A percentile compares a stretch with the other conserved stretches of the same genome.
Evolutionary conservation across 2,797 vertebrate species (phyloP).

Genomic region (Urosaurus nigricauda): DNA sequence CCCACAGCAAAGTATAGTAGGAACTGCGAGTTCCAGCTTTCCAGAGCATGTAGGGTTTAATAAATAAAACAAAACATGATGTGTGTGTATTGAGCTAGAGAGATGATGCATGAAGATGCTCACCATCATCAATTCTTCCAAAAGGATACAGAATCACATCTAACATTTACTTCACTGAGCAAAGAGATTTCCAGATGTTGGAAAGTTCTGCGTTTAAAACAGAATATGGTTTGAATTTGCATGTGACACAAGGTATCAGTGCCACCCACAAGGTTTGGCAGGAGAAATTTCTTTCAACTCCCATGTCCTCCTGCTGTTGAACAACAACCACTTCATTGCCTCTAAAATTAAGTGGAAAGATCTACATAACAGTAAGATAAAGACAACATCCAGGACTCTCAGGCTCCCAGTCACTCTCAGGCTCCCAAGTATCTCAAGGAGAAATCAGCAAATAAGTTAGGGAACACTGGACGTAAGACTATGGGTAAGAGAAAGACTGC

Average conservation of each 20-base stretch:
- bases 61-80: neutral
- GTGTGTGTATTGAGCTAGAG: neutral
- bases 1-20: neutral
- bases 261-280: neutral
- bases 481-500: neutral
- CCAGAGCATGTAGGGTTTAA: neutral
- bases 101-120: neutral
- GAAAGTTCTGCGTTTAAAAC: conserved; percentile 2
- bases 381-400: neutral
- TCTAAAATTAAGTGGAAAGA: conserved; percentile 13
- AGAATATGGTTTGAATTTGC: conserved; percentile 10
- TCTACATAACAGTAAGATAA: neutral
- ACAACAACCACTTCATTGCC: neutral
- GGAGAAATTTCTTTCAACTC: conserved; percentile 17
- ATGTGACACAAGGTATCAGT: neutral
- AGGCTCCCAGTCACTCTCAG: neutral
- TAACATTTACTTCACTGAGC: neutral
- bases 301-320: neutral
- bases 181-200: conserved; percentile 4
- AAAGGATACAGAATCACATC: neutral
- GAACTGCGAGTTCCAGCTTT: neutral
- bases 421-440: neutral
- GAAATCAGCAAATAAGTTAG: neutral
- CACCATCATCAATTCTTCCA: neutral
- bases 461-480: neutral